Conservation (phyloP, 2,888 invertebrate species). For the Holacanthella duospinosa region DNA sequence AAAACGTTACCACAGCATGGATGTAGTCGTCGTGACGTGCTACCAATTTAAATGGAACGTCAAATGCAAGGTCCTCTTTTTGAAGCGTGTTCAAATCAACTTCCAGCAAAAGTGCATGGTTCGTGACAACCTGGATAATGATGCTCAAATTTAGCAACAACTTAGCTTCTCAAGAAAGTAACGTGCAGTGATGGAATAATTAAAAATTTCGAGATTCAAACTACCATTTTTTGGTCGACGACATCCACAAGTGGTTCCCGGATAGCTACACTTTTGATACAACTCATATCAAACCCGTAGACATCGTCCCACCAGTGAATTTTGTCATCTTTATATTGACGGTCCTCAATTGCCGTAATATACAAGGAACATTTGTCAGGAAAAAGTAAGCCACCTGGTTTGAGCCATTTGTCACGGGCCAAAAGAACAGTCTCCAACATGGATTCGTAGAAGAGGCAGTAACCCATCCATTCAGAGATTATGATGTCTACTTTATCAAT, state of each 20-base stretch:
- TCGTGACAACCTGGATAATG: constrained; percentile 68
- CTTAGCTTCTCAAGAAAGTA: background rate
- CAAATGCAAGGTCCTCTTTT: constrained; percentile 84
- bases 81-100: constrained; percentile 97
- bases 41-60: constrained; percentile 71
- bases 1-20: constrained; percentile 96
- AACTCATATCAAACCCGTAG: constrained; percentile 99
- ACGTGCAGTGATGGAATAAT: background rate
- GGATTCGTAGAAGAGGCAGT: constrained; percentile 93
- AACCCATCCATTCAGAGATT: constrained; percentile 72
- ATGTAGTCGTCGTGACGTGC: constrained; percentile 82
- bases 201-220: constrained; percentile 4
- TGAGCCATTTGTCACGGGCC: constrained; percentile 95
- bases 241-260: constrained; percentile 97
- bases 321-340: constrained; percentile 99
- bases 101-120: constrained; percentile 88
- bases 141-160: too few species aligned
- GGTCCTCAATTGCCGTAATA: constrained; percentile 86
- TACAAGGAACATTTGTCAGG: constrained; percentile 86
- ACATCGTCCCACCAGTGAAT: constrained; percentile 99
- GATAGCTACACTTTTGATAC: constrained; percentile 93
- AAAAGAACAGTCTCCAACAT: constrained; percentile 99
- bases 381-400: constrained; percentile 81
- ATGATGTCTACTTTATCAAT: constrained; percentile 88
- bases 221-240: constrained; percentile 88